Conservation (phyloP, 1,140 invertebrate species). For the Atta cephalotes region DNA sequence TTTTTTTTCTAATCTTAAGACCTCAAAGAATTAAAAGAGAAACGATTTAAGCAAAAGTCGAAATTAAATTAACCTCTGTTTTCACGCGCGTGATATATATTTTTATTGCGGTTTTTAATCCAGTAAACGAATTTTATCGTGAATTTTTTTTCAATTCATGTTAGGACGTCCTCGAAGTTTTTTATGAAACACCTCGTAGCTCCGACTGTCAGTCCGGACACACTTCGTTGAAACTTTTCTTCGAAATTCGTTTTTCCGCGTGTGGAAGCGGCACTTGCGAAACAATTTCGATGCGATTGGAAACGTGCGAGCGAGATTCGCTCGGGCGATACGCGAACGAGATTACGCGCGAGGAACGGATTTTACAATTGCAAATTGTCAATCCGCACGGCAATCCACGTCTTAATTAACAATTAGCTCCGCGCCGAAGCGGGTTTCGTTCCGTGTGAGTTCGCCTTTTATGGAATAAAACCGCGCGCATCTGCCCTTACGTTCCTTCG, state of each 20-base stretch:
- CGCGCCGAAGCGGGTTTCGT: conserved; percentile 22
- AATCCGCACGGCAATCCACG: conserved; percentile 76
- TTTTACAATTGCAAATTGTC: conserved; percentile 80
- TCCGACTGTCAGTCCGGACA: not conserved
- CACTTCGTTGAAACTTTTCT: conserved; percentile 39
- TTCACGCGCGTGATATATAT: not conserved
- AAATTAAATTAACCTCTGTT: not conserved
- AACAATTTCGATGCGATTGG: conserved; percentile 73
- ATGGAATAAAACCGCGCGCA: conserved; percentile 36
- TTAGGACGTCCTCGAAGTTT: not conserved
- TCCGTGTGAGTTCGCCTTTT: conserved; percentile 37
- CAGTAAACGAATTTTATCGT: not conserved
- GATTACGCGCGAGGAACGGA: conserved; percentile 67
- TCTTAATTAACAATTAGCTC: conserved; percentile 75
- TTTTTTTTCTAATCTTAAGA: no score
- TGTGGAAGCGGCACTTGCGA: conserved; percentile 23
- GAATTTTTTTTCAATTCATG: not conserved
- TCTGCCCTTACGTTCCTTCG: conserved; percentile 31
- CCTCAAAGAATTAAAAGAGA: no score
- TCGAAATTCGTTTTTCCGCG: conserved; percentile 55
- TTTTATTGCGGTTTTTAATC: conserved; percentile 29
- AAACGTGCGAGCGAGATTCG: conserved; percentile 68
- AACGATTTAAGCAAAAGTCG: no score
- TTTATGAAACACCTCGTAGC: not conserved
- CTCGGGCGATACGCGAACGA: conserved; percentile 64